Percentiles rank a stretch among this genome's conserved stretches.
Conservation (phyloP, 2,797 vertebrate genomes). For the Euphonia xanthogaster region DNA sequence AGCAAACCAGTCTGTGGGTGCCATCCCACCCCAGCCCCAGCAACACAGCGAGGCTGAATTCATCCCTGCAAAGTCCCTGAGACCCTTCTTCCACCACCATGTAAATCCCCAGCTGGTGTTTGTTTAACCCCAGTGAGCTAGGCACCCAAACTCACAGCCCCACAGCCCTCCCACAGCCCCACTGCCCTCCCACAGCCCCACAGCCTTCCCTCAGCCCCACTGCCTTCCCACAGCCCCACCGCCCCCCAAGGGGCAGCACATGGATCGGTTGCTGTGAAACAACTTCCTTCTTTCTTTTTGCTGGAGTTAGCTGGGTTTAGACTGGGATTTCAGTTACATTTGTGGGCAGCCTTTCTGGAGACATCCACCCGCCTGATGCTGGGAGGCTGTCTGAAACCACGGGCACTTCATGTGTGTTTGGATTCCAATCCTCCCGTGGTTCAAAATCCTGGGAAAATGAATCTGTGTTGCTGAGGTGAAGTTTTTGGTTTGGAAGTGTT, state of each 20-base stretch:
- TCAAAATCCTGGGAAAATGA: conserved; percentile 33
- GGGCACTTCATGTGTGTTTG: not conserved
- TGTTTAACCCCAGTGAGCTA: not conserved
- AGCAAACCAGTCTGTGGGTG: not conserved
- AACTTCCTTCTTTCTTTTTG: conserved; percentile 15
- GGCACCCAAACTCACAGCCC: conserved; percentile 26
- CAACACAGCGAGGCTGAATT: not conserved
- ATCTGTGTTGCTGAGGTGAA: not conserved
- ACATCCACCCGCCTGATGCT: conserved; percentile 12
- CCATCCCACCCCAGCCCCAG: not conserved
- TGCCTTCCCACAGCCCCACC: not conserved
- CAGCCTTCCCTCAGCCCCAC: not conserved
- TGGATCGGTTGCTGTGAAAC: not conserved
- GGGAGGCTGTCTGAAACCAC: conserved; percentile 24
- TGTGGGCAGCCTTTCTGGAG: conserved; percentile 67
- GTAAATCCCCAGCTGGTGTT: not conserved
- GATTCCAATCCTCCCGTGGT: not conserved
- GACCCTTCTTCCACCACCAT: not conserved
- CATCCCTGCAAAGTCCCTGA: not conserved
- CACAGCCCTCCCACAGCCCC: not conserved
- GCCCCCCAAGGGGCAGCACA: not conserved
- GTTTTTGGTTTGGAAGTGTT: not conserved
- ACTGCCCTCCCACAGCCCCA: no score
- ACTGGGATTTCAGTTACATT: conserved; percentile 35
- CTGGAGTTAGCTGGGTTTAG: not conserved